Base-by-base conservation (phyloP, 1,140 invertebrate species). In the Drosophila aff. region DNA sequence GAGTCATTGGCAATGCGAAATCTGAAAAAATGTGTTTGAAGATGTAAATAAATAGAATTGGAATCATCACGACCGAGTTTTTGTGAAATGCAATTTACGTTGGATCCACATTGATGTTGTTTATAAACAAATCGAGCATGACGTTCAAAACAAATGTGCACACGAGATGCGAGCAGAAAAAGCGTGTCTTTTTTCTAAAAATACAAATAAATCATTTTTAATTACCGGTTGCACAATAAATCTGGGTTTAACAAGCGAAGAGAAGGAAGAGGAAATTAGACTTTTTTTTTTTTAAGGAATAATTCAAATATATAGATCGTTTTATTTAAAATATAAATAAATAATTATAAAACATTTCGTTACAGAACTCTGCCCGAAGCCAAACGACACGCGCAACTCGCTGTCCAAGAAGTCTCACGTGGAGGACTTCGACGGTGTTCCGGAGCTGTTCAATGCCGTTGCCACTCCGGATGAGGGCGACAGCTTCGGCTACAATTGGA, bases 311-410 rank as follows among this genome's bases (percentile, higher is more conserved):
- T 23, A 33, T 5, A 21, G 50, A 36, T 26, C 3, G 36, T 38
- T 38, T 36, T 36, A 11, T 13, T 36, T 46, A 8, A 40, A 23
- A 23, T 31, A 8, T 31, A 49, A 13, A 13, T 40, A 21, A 47
- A 36, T 23, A 50, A n/a, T 23, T 2, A 38, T 4, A 8, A 41
- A 7, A 26, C 43, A 43, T 36, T 36, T 50, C 13, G 1, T 85
- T 71, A 18, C 36, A 97, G 96, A 98, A 90, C 95, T 99, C 92
- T 99, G 98, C 93, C 97, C 97, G 1, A 97, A 97, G 91, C 91
- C 96, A 28, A 97, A 97, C 91, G 94, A 96, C 82, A 96, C 96
- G 9, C 94, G 95, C 38, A 94, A 94, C 77, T 94, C 95, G 38
- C 93, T 98, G 49, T 96, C 95, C 44, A 96, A 95, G 85, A 96